Conservation (phyloP, 30 jellyfish, hydroid and myxozoan genomes). For the Sanderia malayensis region DNA sequence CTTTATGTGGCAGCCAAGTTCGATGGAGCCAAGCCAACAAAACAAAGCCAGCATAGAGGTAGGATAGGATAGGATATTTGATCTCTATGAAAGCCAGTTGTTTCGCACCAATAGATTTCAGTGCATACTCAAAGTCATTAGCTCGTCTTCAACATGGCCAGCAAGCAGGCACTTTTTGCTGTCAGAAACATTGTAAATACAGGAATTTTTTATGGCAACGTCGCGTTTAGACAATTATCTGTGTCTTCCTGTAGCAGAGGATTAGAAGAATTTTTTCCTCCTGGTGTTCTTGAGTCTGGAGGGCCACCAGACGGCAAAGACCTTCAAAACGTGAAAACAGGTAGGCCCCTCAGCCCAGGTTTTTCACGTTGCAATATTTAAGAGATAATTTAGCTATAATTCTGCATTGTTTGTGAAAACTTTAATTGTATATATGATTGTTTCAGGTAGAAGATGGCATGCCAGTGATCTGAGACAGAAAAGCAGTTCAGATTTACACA, state of each 20-base stretch:
- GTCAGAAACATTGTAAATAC: not conserved
- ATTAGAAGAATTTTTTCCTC: constrained; percentile 93
- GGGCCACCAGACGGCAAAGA: constrained; percentile 62
- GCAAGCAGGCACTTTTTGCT: constrained; percentile 2
- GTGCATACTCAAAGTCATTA: too few relatives aligned
- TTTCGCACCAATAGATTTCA: too few relatives aligned
- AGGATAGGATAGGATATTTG: too few relatives aligned
- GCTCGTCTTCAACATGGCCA: constrained; percentile 39
- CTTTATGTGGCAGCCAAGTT: too few relatives aligned
- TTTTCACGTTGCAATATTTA: too few relatives aligned
- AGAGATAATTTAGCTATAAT: too few relatives aligned
- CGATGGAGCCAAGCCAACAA: too few relatives aligned
- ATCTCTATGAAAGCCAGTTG: too few relatives aligned
- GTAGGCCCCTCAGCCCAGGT: constrained; percentile 17
- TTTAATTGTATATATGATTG: too few relatives aligned
- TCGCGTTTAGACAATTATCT: not conserved
- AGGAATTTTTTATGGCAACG: not conserved
- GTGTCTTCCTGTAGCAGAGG: constrained; percentile 23
- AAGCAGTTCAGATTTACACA: constrained; percentile 86
- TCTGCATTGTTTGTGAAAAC: too few relatives aligned
- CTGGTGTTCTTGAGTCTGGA: constrained; percentile 85
- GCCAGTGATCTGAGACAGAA: constrained; percentile 82
- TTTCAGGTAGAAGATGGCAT: constrained; percentile 91
- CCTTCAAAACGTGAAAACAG: constrained; percentile 48
- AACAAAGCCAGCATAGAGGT: too few relatives aligned